Conservation (phyloP, 2,888 invertebrate genomes). For the Baronia brevicornis region DNA sequence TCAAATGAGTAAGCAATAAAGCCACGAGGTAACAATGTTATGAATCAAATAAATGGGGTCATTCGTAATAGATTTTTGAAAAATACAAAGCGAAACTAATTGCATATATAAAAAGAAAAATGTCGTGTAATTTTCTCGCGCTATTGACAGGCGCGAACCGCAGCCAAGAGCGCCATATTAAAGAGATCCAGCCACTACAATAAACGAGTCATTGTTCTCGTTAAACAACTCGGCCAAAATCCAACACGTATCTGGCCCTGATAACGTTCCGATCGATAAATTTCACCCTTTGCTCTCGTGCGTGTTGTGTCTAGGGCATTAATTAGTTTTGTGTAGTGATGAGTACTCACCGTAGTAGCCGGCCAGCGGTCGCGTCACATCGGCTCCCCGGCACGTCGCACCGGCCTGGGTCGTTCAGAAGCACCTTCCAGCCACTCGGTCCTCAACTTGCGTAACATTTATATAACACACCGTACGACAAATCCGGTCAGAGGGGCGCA, state of each 20-base stretch:
- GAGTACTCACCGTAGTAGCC: conserved; percentile 48
- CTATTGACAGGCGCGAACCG: conserved; percentile 8
- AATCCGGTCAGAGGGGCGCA: conserved; percentile 44
- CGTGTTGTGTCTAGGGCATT: conserved; percentile 16
- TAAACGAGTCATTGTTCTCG: too few relatives aligned
- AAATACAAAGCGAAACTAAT: too few relatives aligned
- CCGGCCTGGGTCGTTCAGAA: conserved; percentile 41
- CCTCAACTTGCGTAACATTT: conserved; percentile 70
- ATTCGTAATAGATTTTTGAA: too few relatives aligned
- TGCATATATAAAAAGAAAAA: too few relatives aligned
- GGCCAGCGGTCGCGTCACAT: conserved; percentile 50
- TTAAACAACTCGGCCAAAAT: too few relatives aligned
- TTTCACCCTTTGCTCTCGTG: too few relatives aligned
- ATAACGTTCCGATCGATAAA: conserved; percentile 3
- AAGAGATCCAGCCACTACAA: conserved; percentile 1
- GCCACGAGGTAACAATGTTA: too few relatives aligned
- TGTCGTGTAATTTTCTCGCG: too few relatives aligned
- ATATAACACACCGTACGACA: conserved; percentile 56
- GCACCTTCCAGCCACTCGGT: conserved; percentile 52
- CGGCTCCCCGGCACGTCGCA: conserved; percentile 45
- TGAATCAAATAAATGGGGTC: too few relatives aligned
- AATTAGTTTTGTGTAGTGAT: conserved; percentile 21
- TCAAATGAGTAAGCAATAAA: too few relatives aligned
- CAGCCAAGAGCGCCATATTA: conserved; percentile 9
- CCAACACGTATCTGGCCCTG: not conserved